Percentiles rank a stretch among this genome's conserved stretches.
These are phyloP conservation scores for Thamnophis elegans DNA, from an alignment of 2,797 vertebrate genomes.

Conservation along the genomic window DNA sequence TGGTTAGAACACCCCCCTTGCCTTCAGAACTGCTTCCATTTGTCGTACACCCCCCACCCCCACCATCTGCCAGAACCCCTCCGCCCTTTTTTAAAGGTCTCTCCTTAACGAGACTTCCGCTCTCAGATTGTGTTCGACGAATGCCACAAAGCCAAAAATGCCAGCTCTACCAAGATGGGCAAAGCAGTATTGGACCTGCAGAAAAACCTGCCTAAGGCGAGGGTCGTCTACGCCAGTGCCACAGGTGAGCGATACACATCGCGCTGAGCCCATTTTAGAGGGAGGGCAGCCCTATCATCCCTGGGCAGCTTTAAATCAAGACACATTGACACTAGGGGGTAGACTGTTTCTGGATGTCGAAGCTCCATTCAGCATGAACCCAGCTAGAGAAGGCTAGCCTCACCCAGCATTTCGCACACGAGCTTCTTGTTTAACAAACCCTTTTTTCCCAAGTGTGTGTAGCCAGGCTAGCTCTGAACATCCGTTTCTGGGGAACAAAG, in stretches of 20 bases:
- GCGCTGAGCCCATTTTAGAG: too few relatives aligned
- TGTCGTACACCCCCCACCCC: accelerated
- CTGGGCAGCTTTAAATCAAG: background rate
- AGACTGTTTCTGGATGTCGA: background rate
- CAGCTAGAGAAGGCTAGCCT: background rate
- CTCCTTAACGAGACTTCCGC: conserved; percentile 60
- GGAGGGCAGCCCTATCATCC: background rate
- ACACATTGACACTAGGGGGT: accelerated
- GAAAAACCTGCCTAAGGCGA: conserved; percentile 90
- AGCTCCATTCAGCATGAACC: background rate
- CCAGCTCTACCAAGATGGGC: conserved; percentile 97
- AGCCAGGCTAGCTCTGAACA: background rate
- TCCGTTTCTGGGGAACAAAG: background rate
- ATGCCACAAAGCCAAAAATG: conserved; percentile 99
- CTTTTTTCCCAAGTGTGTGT: background rate
- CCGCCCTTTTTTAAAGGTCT: background rate
- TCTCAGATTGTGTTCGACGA: conserved; percentile 95
- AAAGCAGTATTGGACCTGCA: conserved; percentile 97
- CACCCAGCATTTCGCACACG: background rate
- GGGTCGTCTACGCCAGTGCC: conserved; percentile 98
- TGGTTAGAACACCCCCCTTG: background rate
- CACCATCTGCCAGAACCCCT: too few relatives aligned
- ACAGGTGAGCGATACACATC: conserved; percentile 77
- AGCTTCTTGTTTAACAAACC: background rate
- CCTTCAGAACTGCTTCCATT: background rate